phyloP scores from a whole-genome alignment of 2,113 vertebrate species.

The Rhea pennata region DNA sequence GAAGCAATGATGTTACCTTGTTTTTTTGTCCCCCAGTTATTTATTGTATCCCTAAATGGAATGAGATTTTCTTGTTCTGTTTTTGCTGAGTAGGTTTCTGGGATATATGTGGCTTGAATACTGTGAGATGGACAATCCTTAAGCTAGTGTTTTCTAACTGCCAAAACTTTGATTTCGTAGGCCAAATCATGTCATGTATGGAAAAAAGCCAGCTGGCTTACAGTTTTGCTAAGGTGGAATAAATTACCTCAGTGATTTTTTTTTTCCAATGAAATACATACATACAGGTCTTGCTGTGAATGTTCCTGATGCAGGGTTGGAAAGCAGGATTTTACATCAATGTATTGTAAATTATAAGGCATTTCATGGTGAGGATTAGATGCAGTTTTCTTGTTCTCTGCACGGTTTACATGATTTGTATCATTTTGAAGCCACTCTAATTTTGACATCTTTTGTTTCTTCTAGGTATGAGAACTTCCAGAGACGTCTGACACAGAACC shows the following conservation, averaged over 20 bases:
- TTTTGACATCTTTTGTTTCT: not conserved
- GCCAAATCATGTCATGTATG: not conserved
- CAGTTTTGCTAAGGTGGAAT: not conserved
- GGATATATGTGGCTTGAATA: not conserved
- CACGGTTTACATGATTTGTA: not conserved
- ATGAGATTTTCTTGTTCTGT: not conserved
- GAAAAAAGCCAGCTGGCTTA: not conserved
- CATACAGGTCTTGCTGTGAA: not conserved
- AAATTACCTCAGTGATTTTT: not conserved
- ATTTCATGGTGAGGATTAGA: not conserved
- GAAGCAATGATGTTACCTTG: not conserved
- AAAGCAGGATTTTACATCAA: not conserved
- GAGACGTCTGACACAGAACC: slow-evolving; percentile 92
- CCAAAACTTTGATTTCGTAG: not conserved
- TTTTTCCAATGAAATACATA: not conserved
- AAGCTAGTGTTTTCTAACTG: not conserved
- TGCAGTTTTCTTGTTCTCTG: not conserved
- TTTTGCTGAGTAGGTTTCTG: not conserved
- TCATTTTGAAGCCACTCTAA: not conserved
- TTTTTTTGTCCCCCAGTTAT: not conserved
- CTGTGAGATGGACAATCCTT: not conserved
- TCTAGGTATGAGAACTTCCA: slow-evolving; percentile 97
- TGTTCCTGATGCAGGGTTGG: not conserved
- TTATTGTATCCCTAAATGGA: not conserved
- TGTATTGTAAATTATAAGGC: not conserved